Base-by-base conservation (phyloP, 2,888 invertebrate genomes). In the Xanthorhoe spadicearia region DNA sequence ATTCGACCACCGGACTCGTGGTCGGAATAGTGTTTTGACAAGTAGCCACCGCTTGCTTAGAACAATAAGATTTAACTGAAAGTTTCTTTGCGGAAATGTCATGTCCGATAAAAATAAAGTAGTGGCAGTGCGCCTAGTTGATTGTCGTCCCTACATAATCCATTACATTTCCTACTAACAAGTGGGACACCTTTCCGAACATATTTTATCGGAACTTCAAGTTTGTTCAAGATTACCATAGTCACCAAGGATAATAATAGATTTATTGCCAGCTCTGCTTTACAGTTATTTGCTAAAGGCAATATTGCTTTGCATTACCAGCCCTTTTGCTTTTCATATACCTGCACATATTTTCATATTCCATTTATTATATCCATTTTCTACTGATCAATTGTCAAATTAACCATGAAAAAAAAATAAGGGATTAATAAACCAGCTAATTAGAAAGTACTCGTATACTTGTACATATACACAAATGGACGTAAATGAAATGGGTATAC, bases 131-230 rank as follows among this genome's bases (percentile, higher is more conserved):
- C n/a, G 59, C 15, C 15, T 54, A 54, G 38, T 62, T 50, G 54
- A 61, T 61, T 62, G 60, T 19, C 51, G 59, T 69, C 71, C 74
- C 72, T 74, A 72, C 68, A 69, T 76, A 75, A 74, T 70, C 67
- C 65, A 65, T 69, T 69, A 63, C 71, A 71, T 74, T 74, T 71
- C 73, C 66, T 68, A 71, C 61, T 71, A 74, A 72, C 77, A 74
- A 73, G 75, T 77, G 74, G 69, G 77, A 77, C 76, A 73, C 71
- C 77, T 79, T 76, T 79, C 73, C 68, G 72, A 78, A 74, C 78
- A 78, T 74, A 78, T 69, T 75, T 78, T 73, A 75, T 64, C 66
- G 35, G 38, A 68, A 54, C 67, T 61, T 72, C 68, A 68, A 68
- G 64, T 65, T 61, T 64, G 66, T 62, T 66, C 55, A 67, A 69